Evolutionary conservation across 2,888 invertebrate species (phyloP).

Genomic region (Caenorhabditis sulstoni): DNA sequence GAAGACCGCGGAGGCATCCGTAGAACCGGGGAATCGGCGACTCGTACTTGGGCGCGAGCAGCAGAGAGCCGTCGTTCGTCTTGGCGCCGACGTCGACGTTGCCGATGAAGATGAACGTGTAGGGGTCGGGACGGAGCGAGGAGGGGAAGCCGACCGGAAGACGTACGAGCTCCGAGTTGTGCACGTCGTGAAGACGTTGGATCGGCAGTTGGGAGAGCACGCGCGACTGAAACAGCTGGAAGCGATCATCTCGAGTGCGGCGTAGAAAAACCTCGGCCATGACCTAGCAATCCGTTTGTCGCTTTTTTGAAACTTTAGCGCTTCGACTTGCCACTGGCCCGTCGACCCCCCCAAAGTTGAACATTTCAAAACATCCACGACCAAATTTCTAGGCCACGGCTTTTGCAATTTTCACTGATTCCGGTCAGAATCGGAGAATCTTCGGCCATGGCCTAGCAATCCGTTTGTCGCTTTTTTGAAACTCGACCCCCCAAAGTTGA

Average conservation of each 20-base stretch:
- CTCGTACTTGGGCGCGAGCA: conserved; percentile 64
- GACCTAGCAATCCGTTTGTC: no score
- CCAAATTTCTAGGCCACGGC: no score
- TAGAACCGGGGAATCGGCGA: conserved; percentile 69
- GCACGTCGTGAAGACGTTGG: conserved; percentile 22
- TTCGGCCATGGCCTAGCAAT: no score
- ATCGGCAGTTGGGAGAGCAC: conserved; percentile 34
- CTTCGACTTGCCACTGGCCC: no score
- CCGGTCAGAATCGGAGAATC: no score
- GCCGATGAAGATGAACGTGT: conserved; percentile 44
- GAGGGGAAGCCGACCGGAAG: conserved; percentile 43
- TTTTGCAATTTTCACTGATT: no score
- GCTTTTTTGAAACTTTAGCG: no score
- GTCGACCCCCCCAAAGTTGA: no score
- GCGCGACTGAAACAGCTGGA: conserved; percentile 13
- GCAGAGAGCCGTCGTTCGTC: conserved; percentile 52
- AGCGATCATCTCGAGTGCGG: not conserved
- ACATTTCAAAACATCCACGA: no score
- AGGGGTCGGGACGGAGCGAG: conserved; percentile 42
- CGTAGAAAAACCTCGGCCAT: no score
- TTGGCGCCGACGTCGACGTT: conserved; percentile 38
- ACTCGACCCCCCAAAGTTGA: no score
- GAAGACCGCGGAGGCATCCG: conserved; percentile 76
- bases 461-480: no score
- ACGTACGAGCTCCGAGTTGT: conserved; percentile 49